Evolutionary conservation across 2,797 vertebrate species (phyloP).

Genomic region (Myoxocephalus aenaeus): DNA sequence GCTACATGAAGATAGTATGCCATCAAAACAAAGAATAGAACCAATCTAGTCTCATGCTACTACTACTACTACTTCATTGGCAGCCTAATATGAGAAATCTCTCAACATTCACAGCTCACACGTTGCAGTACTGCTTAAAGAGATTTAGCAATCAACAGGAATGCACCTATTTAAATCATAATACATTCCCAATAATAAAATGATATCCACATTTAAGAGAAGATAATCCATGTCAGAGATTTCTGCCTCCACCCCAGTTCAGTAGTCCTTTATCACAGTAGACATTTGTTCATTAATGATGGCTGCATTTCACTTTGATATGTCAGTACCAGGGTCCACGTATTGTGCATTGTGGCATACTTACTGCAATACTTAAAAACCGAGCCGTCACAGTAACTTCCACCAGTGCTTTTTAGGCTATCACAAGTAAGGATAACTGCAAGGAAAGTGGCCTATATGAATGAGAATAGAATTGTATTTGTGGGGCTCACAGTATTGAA

Average conservation of each 20-base stretch:
- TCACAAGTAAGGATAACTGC: background rate
- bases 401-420: background rate
- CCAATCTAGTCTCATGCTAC: constrained; percentile 11
- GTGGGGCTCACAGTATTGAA: background rate
- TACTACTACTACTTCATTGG: constrained; percentile 1
- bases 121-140: background rate
- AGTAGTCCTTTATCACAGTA: background rate
- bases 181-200: background rate
- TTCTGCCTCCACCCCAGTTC: background rate
- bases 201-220: background rate
- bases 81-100: constrained; percentile 2
- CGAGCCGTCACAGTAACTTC: background rate
- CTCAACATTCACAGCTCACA: constrained; percentile 13
- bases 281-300: background rate
- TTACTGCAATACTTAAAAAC: background rate
- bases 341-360: background rate
- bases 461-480: background rate
- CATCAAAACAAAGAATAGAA: constrained; percentile 1
- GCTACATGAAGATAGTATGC: background rate
- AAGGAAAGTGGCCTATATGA: background rate
- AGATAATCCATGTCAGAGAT: background rate
- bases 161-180: background rate
- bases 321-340: background rate
- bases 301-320: no score
- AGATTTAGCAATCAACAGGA: background rate